Evolutionary conservation across 2,888 invertebrate species (phyloP), one percentile per base, ranked within the genome.

Genomic region (Liodrosophila aerea): DNA sequence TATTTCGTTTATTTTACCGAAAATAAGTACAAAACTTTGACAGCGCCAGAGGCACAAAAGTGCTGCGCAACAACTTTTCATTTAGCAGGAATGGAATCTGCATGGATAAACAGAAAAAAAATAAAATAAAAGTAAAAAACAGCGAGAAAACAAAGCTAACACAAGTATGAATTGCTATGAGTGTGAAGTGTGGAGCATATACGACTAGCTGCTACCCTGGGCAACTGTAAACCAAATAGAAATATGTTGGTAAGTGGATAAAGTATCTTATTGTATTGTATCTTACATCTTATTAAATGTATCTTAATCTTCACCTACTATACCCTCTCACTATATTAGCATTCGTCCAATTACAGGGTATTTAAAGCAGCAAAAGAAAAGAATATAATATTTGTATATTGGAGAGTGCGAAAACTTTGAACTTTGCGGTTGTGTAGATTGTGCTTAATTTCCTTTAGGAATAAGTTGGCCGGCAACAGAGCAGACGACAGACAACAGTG

Each of bases 361-460:
- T 57, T 5, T 12, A 9, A 1, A 29, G 7, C 1, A 22, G 22
- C 2, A 22, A 5, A 22, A 22, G 39, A 46, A 41, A 43, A 29
- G 51, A 36, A 37, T 52, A 70, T 51, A 54, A 36, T 1, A 30
- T 29, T 33, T 29, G 15, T 29, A 47, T 16, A 34, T 54, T 27
- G 27, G 13, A 43, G 51, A 44, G 51, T 40, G 34, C 13, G 13
- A 64, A n/a, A 73, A 68, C 46, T 73, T 76, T 46, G 64, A 58
- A 56, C 52, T 76, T 72, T 65, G 50, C 33, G 43, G 54, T 51
- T 51, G 43, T 40, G 40, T 40, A 39, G 49, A 41, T 69, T 59
- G 43, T 47, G 22, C 63, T 72, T 81, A 74, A 82, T 84, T 81
- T 82, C 84, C 81, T 76, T 69, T 51, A 69, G 76, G 84, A 80